These are phyloP conservation scores for Escarpia spicata DNA, from an alignment of 2,888 invertebrate genomes.

Conservation along the genomic window DNA sequence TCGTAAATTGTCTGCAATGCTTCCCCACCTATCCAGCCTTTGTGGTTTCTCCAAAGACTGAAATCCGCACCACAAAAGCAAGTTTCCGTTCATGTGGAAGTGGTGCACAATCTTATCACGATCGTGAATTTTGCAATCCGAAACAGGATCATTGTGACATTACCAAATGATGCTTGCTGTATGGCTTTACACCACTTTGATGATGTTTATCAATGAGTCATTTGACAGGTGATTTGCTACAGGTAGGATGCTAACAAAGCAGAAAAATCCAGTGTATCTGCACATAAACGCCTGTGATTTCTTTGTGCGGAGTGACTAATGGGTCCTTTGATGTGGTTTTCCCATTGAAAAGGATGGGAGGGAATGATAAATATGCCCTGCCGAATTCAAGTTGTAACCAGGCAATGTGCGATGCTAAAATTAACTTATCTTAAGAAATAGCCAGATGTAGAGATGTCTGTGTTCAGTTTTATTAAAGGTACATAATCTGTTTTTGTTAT, in stretches of 20 bases:
- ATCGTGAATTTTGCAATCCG: not conserved
- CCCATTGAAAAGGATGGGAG: not conserved
- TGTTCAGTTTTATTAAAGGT: not conserved
- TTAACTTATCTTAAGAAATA: not conserved
- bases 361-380: not conserved
- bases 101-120: not conserved
- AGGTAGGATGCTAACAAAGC: not conserved
- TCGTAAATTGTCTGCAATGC: not conserved
- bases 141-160: not conserved
- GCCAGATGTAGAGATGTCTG: not conserved
- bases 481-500: not conserved
- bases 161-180: slow-evolving; percentile 1
- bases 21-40: not conserved
- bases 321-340: not conserved
- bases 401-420: not conserved
- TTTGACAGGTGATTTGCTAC: slow-evolving; percentile 16
- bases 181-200: not conserved
- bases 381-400: not conserved
- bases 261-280: not conserved
- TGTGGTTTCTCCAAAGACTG: not conserved
- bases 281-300: not conserved
- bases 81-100: not conserved
- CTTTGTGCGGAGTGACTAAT: not conserved
- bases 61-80: not conserved
- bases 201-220: not conserved